Percentiles rank a stretch among this genome's conserved stretches.
These are phyloP conservation scores for Pangasianodon gigas DNA, from an alignment of 2,113 vertebrate genomes.

Conservation along the genomic window DNA sequence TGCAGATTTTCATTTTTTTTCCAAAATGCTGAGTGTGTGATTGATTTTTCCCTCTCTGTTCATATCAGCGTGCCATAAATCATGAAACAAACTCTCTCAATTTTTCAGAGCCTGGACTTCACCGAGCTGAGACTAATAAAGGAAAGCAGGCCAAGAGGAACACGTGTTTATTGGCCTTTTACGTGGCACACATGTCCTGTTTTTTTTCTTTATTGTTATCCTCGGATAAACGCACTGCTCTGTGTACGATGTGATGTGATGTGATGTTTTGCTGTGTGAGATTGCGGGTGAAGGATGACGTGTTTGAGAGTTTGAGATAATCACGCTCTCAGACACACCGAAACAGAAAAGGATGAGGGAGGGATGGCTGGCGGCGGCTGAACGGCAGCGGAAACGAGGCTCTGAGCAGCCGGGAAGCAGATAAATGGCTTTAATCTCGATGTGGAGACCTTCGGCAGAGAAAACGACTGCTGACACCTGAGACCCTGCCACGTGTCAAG, in stretches of 20 bases:
- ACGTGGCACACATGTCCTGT: neutral
- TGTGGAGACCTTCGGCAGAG: slow-evolving; percentile 66
- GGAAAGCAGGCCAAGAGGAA: neutral
- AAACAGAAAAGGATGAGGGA: slow-evolving; percentile 64
- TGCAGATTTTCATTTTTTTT: neutral
- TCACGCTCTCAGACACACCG: slow-evolving; percentile 55
- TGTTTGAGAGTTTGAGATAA: slow-evolving; percentile 27
- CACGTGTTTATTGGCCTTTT: neutral
- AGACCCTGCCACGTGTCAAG: slow-evolving; percentile 70
- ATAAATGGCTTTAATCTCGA: slow-evolving; percentile 79
- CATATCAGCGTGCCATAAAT: slow-evolving; percentile 36
- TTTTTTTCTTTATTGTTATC: neutral
- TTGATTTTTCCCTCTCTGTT: slow-evolving; percentile 5
- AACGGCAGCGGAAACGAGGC: slow-evolving; percentile 74
- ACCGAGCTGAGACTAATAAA: slow-evolving; percentile 25
- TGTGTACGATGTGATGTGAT: neutral
- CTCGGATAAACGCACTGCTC: neutral
- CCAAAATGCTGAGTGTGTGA: neutral
- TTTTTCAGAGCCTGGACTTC: neutral
- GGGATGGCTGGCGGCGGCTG: slow-evolving; percentile 68
- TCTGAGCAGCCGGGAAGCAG: slow-evolving; percentile 73
- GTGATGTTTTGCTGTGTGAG: too few relatives aligned
- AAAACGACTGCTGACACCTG: slow-evolving; percentile 77
- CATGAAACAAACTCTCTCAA: neutral
- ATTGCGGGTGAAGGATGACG: slow-evolving; percentile 23